Evolutionary conservation across 2,888 invertebrate genomes (phyloP), one percentile per base, ranked within the genome.

Genomic region (Platypus cylindrus): DNA sequence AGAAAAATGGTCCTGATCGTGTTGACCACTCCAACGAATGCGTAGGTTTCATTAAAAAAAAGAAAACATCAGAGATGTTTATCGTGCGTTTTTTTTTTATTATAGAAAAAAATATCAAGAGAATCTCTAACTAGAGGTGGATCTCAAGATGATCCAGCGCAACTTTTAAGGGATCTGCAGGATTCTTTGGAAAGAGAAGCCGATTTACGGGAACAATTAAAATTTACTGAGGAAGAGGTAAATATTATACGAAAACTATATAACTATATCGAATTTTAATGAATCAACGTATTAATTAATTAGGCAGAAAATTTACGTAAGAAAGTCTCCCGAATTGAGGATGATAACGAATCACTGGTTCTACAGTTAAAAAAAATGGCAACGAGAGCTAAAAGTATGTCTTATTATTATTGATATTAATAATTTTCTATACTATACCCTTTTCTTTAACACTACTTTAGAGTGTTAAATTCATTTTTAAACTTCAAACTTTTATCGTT

Each of bases 351-450:
- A 65, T 86, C 86, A 51, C 73, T 93, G 65, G 79, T 86, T 65
- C 75, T 86, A 70, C 93, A 93, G 74, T 75, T 94, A 68, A 86
- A 90, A 75, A 91, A 91, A 78, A 82, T 93, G 80, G 86, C 89
- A 68, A 76, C 78, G 64, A 78, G 80, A 67, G 76, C 80, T 67
- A 74, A 75, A 75, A 76, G 78, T 80, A 78, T 66, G 77, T n/a
- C n/a, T n/a, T n/a, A n/a, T n/a, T n/a, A n/a, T n/a, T n/a, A n/a
- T n/a, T n/a, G n/a, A n/a, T n/a, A n/a, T n/a, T n/a, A n/a, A n/a
- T n/a, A n/a, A n/a, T n/a, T n/a, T n/a, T n/a, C n/a, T n/a, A n/a
- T n/a, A n/a, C n/a, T n/a, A n/a, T n/a, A n/a, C n/a, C n/a, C n/a
- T n/a, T n/a, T n/a, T n/a, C n/a, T n/a, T n/a, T n/a, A n/a, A n/a